A percentile compares a stretch with the other conserved stretches of the same genome.
Conservation (phyloP, 2,113 vertebrate species). For the Ammodramus savannarum region DNA sequence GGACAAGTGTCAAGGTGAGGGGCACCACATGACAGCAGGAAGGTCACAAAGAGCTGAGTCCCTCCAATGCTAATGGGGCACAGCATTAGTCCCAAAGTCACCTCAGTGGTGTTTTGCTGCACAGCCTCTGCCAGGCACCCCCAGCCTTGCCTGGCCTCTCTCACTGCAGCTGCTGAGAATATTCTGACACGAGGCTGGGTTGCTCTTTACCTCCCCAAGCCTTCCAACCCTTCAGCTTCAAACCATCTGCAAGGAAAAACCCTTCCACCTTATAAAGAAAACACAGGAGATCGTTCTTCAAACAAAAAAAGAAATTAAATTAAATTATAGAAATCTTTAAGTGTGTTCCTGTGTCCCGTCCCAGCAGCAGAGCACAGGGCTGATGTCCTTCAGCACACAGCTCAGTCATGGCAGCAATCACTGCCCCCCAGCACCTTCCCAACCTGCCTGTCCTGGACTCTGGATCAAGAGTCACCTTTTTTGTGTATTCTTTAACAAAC, state of each 20-base stretch:
- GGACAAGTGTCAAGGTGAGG: not conserved
- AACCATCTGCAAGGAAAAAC: not conserved
- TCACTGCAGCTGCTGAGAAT: not conserved
- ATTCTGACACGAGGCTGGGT: not conserved
- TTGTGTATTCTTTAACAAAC: not conserved
- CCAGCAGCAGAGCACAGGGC: not conserved
- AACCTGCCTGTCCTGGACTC: not conserved
- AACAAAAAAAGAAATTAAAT: not conserved
- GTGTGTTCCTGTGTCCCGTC: rapidly evolving
- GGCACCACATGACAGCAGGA: rapidly evolving
- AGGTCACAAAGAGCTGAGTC: not conserved
- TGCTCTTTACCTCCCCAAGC: not conserved
- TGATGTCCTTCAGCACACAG: not conserved
- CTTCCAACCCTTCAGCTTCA: not conserved
- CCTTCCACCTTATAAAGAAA: not conserved
- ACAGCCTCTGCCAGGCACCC: not conserved
- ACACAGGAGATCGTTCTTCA: not conserved
- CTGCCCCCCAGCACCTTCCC: not conserved
- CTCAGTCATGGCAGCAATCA: not conserved
- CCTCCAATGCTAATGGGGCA: rapidly evolving
- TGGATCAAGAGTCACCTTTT: conserved; percentile 10
- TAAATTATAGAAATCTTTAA: not conserved
- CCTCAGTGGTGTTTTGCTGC: not conserved
- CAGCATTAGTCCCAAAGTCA: not conserved
- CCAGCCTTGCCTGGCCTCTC: not conserved